Conservation (phyloP, 2,888 invertebrate species). For the Agelastica alni region DNA sequence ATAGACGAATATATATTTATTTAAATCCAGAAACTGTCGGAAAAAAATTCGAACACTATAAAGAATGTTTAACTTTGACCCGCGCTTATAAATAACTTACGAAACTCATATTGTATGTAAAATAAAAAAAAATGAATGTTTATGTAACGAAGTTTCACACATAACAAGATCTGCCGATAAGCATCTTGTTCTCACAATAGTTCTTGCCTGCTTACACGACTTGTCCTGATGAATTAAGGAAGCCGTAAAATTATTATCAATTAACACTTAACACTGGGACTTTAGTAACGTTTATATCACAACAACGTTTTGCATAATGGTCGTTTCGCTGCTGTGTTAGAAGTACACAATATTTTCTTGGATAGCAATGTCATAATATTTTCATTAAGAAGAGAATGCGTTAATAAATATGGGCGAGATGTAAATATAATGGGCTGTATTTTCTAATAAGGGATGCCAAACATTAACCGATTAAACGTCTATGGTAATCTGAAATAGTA, state of each 20-base stretch:
- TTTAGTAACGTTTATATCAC: background rate
- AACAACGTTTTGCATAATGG: background rate
- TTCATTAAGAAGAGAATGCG: no score
- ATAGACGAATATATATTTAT: no score
- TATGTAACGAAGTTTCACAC: conserved; percentile 30
- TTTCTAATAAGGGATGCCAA: no score
- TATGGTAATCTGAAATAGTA: no score
- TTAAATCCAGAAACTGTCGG: no score
- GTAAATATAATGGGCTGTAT: no score
- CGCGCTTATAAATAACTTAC: conserved; percentile 4
- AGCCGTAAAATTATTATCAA: conserved; percentile 11
- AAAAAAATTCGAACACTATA: no score
- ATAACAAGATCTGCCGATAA: conserved; percentile 21
- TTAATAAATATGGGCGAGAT: no score
- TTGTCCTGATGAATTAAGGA: conserved; percentile 16
- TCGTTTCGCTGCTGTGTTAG: no score
- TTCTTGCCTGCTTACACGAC: conserved; percentile 13
- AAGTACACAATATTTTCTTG: no score
- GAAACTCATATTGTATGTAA: conserved; percentile 17
- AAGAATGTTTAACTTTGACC: background rate
- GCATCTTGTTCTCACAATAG: conserved; percentile 26
- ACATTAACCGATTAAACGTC: no score
- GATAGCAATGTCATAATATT: no score
- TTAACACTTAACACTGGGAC: conserved; percentile 1
- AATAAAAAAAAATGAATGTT: conserved; percentile 16